These are phyloP conservation scores for Notolabrus celidotus DNA, from an alignment of 2,797 vertebrate species.

Conservation along the genomic window DNA sequence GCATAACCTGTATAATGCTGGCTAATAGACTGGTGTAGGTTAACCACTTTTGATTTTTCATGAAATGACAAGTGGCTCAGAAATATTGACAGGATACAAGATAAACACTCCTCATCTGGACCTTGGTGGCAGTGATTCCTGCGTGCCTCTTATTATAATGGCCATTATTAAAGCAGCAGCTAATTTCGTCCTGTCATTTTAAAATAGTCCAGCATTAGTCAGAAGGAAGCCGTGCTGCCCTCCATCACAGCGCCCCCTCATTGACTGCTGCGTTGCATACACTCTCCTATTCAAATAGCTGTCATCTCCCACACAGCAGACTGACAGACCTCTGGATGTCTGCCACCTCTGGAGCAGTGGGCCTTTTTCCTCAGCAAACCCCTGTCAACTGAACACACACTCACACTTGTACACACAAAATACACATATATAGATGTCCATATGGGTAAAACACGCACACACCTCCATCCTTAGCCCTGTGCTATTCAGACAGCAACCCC, in stretches of 20 bases:
- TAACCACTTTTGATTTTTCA: constrained; percentile 57
- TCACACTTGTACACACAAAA: constrained; percentile 60
- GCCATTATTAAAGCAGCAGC: constrained; percentile 56
- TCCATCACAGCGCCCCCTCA: constrained; percentile 74
- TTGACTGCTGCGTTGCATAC: constrained; percentile 72
- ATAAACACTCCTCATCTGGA: constrained; percentile 57
- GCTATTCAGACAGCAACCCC: constrained; percentile 81
- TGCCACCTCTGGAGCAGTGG: constrained; percentile 79
- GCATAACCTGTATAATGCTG: constrained; percentile 67
- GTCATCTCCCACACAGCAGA: constrained; percentile 81
- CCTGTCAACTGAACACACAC: constrained; percentile 73
- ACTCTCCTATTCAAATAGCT: constrained; percentile 81
- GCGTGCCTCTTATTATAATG: constrained; percentile 60
- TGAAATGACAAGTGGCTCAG: constrained; percentile 20
- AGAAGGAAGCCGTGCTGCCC: constrained; percentile 65
- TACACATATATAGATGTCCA: constrained; percentile 74
- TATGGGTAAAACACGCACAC: constrained; percentile 68
- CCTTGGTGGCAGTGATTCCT: constrained; percentile 51
- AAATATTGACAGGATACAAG: constrained; percentile 9
- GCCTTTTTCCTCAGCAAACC: constrained; percentile 74
- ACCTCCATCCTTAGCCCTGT: constrained; percentile 77
- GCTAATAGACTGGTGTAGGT: constrained; percentile 73
- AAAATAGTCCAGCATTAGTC: constrained; percentile 82
- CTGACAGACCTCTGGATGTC: constrained; percentile 83
- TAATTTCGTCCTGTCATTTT: constrained; percentile 84